Conservation (phyloP, 1,140 invertebrate genomes). For the Pantala flavescens region DNA sequence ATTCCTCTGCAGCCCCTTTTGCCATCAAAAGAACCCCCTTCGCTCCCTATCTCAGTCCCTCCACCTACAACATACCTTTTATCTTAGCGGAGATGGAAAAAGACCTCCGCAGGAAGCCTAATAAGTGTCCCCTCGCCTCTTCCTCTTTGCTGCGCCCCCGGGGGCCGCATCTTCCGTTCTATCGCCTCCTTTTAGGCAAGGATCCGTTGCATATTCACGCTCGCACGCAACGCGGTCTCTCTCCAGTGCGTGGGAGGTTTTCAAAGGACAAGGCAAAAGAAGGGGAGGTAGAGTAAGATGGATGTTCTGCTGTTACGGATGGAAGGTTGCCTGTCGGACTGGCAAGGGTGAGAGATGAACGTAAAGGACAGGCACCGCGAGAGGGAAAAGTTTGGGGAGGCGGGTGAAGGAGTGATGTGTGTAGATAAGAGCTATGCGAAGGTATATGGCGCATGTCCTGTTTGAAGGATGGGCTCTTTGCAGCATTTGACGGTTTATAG, state of each 20-base stretch:
- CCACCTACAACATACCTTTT: not conserved
- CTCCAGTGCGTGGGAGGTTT: not conserved
- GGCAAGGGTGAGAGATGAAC: not conserved
- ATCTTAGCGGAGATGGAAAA: not conserved
- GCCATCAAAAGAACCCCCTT: not conserved
- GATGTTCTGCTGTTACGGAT: slow-evolving; percentile 4
- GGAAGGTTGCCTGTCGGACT: not conserved
- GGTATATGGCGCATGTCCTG: not conserved
- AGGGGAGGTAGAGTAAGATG: not conserved
- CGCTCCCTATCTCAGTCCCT: not conserved
- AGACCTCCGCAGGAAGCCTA: not conserved
- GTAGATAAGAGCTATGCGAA: not conserved
- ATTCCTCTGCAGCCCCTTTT: too few relatives aligned
- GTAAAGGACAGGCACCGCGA: not conserved
- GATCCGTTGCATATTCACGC: not conserved
- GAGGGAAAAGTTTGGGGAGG: not conserved
- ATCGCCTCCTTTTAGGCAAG: not conserved
- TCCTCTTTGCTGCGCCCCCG: not conserved
- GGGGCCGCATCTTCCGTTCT: not conserved
- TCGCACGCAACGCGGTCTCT: not conserved
- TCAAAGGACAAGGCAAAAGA: not conserved
- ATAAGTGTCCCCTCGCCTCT: not conserved
- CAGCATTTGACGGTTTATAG: too few relatives aligned
- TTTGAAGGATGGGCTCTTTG: not conserved
- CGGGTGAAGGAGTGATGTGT: not conserved